Evolutionary conservation across 2,797 vertebrate genomes (phyloP).

Genomic region (Lithobates sylvaticus): DNA sequence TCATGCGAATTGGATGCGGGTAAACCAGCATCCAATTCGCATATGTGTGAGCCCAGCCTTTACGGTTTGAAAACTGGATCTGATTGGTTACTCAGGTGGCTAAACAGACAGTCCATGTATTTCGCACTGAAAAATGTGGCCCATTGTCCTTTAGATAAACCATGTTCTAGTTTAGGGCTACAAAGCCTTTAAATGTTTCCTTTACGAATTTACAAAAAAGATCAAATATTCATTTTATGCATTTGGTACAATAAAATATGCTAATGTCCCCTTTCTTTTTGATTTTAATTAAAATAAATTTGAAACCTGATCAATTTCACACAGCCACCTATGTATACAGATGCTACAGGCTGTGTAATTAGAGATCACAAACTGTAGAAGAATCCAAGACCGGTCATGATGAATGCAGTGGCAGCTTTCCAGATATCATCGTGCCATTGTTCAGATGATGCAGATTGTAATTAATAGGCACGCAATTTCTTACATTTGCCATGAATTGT

Average conservation of each 20-base stretch:
- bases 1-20: too few relatives aligned
- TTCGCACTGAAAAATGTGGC: too few relatives aligned
- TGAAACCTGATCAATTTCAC: conserved; percentile 62
- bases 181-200: not conserved
- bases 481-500: conserved; percentile 51
- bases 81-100: too few relatives aligned
- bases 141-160: too few relatives aligned
- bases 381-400: conserved; percentile 25
- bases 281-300: conserved; percentile 45
- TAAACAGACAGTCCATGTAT: too few relatives aligned
- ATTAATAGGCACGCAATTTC: conserved; percentile 8
- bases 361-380: conserved; percentile 61
- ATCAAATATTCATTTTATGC: not conserved
- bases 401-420: conserved; percentile 51
- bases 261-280: conserved; percentile 2
- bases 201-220: not conserved
- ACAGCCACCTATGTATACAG: conserved; percentile 51
- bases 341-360: conserved; percentile 52
- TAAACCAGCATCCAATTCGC: too few relatives aligned
- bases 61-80: too few relatives aligned
- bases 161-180: too few relatives aligned
- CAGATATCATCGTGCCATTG: conserved; percentile 59
- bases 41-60: too few relatives aligned
- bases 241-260: not conserved
- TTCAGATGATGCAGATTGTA: conserved; percentile 9